Base-by-base conservation (phyloP, 2,797 vertebrate genomes). In the Percopsis omiscomaycus region DNA sequence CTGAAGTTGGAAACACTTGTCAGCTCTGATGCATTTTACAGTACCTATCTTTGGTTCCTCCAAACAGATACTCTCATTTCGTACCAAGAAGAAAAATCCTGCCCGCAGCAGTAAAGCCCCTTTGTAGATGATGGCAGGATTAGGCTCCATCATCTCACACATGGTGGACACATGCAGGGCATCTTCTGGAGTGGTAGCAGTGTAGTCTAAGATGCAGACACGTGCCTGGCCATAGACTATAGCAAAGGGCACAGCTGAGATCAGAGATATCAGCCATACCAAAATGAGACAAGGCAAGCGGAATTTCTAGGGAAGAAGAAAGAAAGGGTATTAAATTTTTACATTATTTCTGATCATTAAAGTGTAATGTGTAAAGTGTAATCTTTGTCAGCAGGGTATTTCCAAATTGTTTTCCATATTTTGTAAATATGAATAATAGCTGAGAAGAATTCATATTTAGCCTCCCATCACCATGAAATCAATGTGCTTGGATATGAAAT, bases 101-200 rank as follows among this genome's bases (percentile, higher is more conserved):
- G 89, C 90, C 69, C 91, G 90, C 13, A 90, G 67, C 22, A 93
- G 86, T 11, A 93, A 59, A 11, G 90, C 86, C 11, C 85, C 86
- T 77, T 87, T 92, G 77, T 93, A 93, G 30, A 93, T 71, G 32
- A 83, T 75, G 2, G 84, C 90, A 37, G 91, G 93, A 55, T 92
- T 91, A 5, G 87, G 75, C 63, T 94, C 92, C 0, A 71, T 87
- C 92, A 94, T 92, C 73, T 94, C 92, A 69, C 93, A 93, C 83
- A 93, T 90, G 45, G 89, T 93, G 65, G 92, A 92, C 2, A 91
- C 74, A 13, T 89, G 84, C 42, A 93, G 88, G 22, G 88, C 83
- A 0, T 90, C 86, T 47, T 91, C 78, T 5, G 60, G 84, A 14
- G 75, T 85, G 4, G 81, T 69, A 13, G 92, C 89, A 0, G 89